phyloP scores from a whole-genome alignment of 2,888 invertebrate species.

The Platycnemis pennipes region DNA sequence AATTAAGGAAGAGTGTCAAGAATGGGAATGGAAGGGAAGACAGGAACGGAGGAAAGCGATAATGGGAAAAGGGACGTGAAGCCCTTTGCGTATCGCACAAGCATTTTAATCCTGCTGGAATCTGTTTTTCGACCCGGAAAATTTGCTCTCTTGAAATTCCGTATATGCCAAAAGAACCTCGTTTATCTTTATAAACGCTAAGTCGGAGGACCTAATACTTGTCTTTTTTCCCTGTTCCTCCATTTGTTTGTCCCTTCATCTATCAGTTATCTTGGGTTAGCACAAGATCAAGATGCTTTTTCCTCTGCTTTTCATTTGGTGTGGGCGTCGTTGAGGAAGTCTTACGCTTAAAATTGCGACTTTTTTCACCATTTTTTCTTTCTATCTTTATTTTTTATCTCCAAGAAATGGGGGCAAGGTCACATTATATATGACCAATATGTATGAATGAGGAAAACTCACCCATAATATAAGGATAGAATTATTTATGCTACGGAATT shows the following conservation, averaged over 20 bases:
- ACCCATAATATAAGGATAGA: too few species aligned
- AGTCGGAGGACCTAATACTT: neutral
- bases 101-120: constrained; percentile 30
- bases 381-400: too few species aligned
- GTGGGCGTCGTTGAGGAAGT: neutral
- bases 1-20: constrained; percentile 49
- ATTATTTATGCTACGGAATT: too few species aligned
- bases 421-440: too few species aligned
- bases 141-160: neutral
- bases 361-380: too few species aligned
- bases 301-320: neutral
- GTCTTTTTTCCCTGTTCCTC: neutral
- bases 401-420: too few species aligned
- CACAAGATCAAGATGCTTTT: neutral
- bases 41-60: neutral
- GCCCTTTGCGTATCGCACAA: neutral
- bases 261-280: neutral
- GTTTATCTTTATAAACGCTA: neutral
- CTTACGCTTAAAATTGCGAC: neutral
- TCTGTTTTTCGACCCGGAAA: constrained; percentile 39
- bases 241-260: neutral
- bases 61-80: constrained; percentile 24
- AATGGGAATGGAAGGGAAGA: neutral
- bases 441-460: too few species aligned
- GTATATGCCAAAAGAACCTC: neutral